phyloP scores from a whole-genome alignment of 2,113 vertebrate genomes.

The Lampris megalopsis region DNA sequence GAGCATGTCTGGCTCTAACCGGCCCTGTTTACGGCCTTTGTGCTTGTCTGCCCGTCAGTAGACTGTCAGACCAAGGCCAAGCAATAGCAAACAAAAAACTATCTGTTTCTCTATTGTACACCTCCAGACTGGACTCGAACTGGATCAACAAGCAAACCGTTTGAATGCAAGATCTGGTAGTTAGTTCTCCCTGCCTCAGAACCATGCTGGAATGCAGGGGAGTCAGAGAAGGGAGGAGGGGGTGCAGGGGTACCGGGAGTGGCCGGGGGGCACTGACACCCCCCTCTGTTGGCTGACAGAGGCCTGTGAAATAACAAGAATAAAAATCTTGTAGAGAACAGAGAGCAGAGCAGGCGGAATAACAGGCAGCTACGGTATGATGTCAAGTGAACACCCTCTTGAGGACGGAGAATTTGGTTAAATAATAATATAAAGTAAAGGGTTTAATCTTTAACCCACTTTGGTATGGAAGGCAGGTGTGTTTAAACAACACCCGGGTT shows the following conservation, averaged over 20 bases:
- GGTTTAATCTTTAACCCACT: slow-evolving; percentile 25
- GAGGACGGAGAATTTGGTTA: slow-evolving; percentile 1
- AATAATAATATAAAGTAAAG: slow-evolving; percentile 12
- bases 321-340: slow-evolving; percentile 1
- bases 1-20: slow-evolving; percentile 60
- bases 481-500: slow-evolving; percentile 3
- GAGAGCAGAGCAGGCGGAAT: background rate
- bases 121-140: slow-evolving; percentile 46
- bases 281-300: slow-evolving; percentile 54
- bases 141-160: slow-evolving; percentile 43
- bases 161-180: slow-evolving; percentile 38
- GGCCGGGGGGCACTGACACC: slow-evolving; percentile 49
- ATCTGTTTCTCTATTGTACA: slow-evolving; percentile 58
- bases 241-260: slow-evolving; percentile 39
- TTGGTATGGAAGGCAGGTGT: slow-evolving; percentile 11
- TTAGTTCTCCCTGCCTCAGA: slow-evolving; percentile 19
- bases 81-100: slow-evolving; percentile 32
- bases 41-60: slow-evolving; percentile 17
- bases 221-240: slow-evolving; percentile 12
- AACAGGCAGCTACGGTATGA: background rate
- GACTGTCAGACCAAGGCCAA: slow-evolving; percentile 23
- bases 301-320: slow-evolving; percentile 33
- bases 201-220: slow-evolving; percentile 57
- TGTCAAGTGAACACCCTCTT: slow-evolving; percentile 3
- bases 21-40: slow-evolving; percentile 48